A percentile compares a stretch with the other conserved stretches of the same genome.
phyloP scores from a whole-genome alignment of 2,888 invertebrate species.

The Crocallis elinguaria region DNA sequence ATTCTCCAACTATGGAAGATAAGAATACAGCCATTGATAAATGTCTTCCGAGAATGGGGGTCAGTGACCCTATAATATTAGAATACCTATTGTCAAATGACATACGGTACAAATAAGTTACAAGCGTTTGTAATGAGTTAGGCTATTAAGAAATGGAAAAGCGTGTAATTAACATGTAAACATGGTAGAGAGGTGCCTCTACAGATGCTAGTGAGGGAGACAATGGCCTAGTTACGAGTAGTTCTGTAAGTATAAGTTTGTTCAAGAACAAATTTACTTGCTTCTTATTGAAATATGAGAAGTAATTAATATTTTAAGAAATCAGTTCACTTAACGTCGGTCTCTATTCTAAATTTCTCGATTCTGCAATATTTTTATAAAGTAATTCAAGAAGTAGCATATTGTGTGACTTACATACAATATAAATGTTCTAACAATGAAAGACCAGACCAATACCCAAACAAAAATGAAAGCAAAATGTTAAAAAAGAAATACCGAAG shows the following conservation, averaged over 20 bases:
- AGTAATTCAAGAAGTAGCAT: no score
- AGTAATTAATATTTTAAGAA: no score
- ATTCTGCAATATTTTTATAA: no score
- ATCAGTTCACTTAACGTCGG: no score
- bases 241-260: not conserved
- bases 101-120: conserved; percentile 32
- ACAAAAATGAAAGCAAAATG: no score
- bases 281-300: not conserved
- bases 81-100: conserved; percentile 48
- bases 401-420: no score
- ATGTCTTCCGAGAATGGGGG: conserved; percentile 46
- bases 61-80: conserved; percentile 51
- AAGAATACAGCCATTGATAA: conserved; percentile 42
- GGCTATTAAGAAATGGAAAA: conserved; percentile 41
- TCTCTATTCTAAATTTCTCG: no score
- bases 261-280: not conserved
- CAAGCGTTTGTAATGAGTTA: conserved; percentile 48
- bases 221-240: conserved; percentile 5
- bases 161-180: conserved; percentile 25
- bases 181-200: conserved; percentile 12
- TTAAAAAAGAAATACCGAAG: no score
- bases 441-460: no score
- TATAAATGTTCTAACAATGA: no score
- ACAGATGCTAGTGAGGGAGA: conserved; percentile 2
- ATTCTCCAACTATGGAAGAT: conserved; percentile 33